phyloP scores from a whole-genome alignment of 2,797 vertebrate species.

The Anolis apletophallus region DNA sequence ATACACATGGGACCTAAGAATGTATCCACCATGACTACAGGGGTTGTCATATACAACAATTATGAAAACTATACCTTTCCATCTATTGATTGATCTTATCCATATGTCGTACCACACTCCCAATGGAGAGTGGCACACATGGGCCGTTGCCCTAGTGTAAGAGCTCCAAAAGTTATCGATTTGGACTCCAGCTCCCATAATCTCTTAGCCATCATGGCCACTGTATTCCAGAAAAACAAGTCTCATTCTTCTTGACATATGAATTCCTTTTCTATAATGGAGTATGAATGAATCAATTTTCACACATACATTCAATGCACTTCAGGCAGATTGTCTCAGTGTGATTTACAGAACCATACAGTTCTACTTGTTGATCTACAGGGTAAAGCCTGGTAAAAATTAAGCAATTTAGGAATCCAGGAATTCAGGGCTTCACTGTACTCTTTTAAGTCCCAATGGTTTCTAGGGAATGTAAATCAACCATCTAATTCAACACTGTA shows the following conservation, averaged over 20 bases:
- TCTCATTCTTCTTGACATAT: neutral
- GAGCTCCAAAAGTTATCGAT: neutral
- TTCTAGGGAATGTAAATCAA: conserved; percentile 10
- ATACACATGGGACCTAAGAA: no score
- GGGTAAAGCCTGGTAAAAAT: neutral
- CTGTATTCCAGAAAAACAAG: neutral
- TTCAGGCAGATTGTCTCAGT: neutral
- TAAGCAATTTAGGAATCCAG: neutral
- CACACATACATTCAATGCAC: neutral
- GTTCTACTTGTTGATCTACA: conserved; percentile 5
- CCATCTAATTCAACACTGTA: neutral
- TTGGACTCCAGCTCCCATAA: neutral
- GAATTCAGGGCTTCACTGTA: neutral
- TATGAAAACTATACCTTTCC: no score
- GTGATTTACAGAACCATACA: conserved; percentile 1
- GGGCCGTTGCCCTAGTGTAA: neutral
- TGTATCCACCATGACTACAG: no score
- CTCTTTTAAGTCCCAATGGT: neutral
- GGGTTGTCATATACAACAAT: no score
- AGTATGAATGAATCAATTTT: neutral
- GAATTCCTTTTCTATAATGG: neutral
- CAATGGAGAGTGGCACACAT: no score
- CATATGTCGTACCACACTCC: no score
- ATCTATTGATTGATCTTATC: no score
- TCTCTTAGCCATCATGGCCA: neutral